These are phyloP conservation scores for Heterochromis multidens DNA, from an alignment of 2,113 vertebrate species.

Conservation along the genomic window DNA sequence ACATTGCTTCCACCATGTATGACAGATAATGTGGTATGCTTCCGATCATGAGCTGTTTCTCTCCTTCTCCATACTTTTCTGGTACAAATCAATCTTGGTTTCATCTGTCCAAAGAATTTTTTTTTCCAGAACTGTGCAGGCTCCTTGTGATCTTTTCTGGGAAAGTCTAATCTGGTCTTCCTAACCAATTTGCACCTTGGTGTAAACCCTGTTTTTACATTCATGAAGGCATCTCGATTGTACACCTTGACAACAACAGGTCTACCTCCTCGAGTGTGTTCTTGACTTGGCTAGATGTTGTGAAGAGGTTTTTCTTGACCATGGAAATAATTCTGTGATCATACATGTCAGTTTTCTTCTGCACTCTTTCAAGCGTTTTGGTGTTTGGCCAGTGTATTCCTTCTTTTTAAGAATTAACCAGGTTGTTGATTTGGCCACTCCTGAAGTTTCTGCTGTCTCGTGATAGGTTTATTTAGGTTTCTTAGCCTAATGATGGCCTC, in stretches of 20 bases:
- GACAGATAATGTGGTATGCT: no score
- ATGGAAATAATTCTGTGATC: background rate
- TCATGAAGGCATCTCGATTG: background rate
- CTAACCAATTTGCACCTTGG: no score
- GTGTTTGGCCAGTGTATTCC: background rate
- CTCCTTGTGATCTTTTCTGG: no score
- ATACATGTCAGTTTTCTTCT: background rate
- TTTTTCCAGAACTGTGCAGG: no score
- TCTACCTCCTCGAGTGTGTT: background rate
- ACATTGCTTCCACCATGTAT: no score
- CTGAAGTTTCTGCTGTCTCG: background rate
- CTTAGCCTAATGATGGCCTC: background rate
- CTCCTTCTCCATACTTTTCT: no score
- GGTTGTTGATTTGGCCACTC: background rate
- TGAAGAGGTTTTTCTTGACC: background rate
- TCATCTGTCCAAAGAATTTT: no score
- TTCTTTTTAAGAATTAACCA: background rate
- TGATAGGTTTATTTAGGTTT: background rate
- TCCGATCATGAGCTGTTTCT: no score
- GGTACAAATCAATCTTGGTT: no score
- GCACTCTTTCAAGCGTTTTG: background rate
- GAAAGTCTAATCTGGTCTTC: no score
- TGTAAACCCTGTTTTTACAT: background rate
- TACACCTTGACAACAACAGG: background rate
- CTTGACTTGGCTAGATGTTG: background rate